Base-by-base conservation (phyloP, 2,113 vertebrate genomes). In the Laticauda laticaudata region DNA sequence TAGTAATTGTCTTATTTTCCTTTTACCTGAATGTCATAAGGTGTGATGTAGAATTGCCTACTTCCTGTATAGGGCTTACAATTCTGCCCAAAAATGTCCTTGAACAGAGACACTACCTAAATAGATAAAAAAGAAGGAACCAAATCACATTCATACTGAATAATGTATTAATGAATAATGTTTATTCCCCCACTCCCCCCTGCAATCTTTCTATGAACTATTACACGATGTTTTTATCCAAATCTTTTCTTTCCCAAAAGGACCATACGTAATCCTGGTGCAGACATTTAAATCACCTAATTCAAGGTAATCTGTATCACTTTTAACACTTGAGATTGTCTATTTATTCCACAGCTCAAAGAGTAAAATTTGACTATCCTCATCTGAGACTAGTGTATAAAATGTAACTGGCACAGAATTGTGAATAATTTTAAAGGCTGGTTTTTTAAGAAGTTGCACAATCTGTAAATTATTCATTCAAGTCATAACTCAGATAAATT, bases 21-120 rank as follows among this genome's bases (percentile, higher is more conserved):
- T 92, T 96, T 96, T 94, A 99, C 99, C 99, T 99, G 99, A 94
- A 99, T 95, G 14, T 98, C 98, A 90, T 98, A 98, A 0, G 99
- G 99, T 81, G 98, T 99, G 92, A 99, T 98, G 94, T 98, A 98
- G 95, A 99, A 99, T 14, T 98, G 96, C 87, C 98, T 98, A 57
- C 98, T 99, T 92, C 98, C 98, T 0, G 94, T 95, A 93, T 99
- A 99, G 0, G 98, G 98, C 64, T 95, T 93, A 51, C 97, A 98
- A 92, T 97, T 97, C 56, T 97, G 97, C 9, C 98, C 98, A 97
- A 99, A 99, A 90, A 98, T 95, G 45, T 98, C 98, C 96, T 97
- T 98, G 97, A 99, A 99, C 23, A 98, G 55, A 86, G 98, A 96
- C 95, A 99, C 93, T 90, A 99, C 98, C 99, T 99, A 95, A 21